Evolutionary conservation across 2,888 invertebrate species (phyloP).

Genomic region (Dolomedes plantarius): DNA sequence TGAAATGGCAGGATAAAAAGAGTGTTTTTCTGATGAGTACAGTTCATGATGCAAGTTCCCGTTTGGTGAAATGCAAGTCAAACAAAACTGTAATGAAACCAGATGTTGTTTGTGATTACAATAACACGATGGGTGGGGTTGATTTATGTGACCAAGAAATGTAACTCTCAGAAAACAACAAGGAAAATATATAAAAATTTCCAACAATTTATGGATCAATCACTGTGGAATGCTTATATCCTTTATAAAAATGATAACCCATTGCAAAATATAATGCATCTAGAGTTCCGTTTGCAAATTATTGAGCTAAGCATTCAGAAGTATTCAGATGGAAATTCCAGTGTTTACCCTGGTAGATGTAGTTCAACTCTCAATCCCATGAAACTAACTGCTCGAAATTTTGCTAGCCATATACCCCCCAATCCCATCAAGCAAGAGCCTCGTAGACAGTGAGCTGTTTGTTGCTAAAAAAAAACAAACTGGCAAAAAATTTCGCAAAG

Average conservation of each 20-base stretch:
- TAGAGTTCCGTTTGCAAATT: no score
- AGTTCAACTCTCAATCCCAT: conserved; percentile 15
- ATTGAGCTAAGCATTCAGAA: no score
- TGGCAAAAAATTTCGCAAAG: conserved; percentile 23
- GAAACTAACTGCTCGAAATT: conserved; percentile 17
- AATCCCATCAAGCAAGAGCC: conserved; percentile 32
- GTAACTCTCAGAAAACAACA: conserved; percentile 41
- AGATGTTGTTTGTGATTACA: conserved; percentile 3
- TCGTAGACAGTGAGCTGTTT: conserved; percentile 17
- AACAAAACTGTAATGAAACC: conserved; percentile 13
- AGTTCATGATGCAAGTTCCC: conserved; percentile 33
- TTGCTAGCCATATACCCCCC: conserved; percentile 20
- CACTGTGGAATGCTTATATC: no score
- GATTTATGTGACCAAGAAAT: conserved; percentile 2
- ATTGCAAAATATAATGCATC: no score
- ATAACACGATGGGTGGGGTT: background rate
- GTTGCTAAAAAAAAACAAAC: conserved; percentile 11
- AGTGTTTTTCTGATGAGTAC: conserved; percentile 37
- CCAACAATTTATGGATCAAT: no score
- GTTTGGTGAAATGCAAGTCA: conserved; percentile 9
- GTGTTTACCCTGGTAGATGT: conserved; percentile 18
- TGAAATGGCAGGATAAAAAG: no score
- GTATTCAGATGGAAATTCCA: conserved; percentile 15
- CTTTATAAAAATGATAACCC: no score
- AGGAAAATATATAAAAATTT: conserved; percentile 43